Evolutionary conservation across 2,797 vertebrate species (phyloP), one percentile per base, ranked within the genome.

Genomic region (Tenualosa ilisha): DNA sequence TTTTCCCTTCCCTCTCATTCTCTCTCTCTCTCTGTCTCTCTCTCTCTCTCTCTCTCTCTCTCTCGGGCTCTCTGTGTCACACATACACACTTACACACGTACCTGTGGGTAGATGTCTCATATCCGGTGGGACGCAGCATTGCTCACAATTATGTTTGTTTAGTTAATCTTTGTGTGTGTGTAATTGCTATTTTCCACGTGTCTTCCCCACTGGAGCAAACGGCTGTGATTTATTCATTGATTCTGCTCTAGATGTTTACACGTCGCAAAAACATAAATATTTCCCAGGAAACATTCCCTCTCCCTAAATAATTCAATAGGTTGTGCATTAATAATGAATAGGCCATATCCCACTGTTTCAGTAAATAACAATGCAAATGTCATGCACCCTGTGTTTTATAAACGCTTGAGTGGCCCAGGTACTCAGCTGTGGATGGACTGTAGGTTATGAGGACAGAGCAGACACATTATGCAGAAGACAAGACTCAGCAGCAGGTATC

Each of bases 341-440:
- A 20, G 72, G 40, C 72, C 8, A 89, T 84, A 86, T 90, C 90
- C 86, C 85, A 68, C 84, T 85, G 85, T 90, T 90, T 92, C 86
- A 82, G 86, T 91, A 93, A 93, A 92, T 94, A 90, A 91, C 90
- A 91, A 90, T 91, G 90, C 93, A 92, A 94, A 95, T 94, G 92
- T 92, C 93, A 93, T 84, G 68, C 84, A 83, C 87, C 87, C 75
- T 82, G 59, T 85, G 82, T 91, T 87, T 90, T 86, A 89, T 82
- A 88, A 85, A 85, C 83, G 86, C 65, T 84, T 88, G 86, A 91
- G 90, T 90, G 85, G 92, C 82, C 86, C 83, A 85, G 86, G 20
- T 84, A 84, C 40, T 79, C 46, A 79, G 72, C 72, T 6, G 7
- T 46, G 72, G 59, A n/a, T 11, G 59, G n/a, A 24, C 24, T 63